These are phyloP conservation scores for Dolichotis patagonum DNA, from an alignment of 2,113 vertebrate genomes.

Conservation along the genomic window DNA sequence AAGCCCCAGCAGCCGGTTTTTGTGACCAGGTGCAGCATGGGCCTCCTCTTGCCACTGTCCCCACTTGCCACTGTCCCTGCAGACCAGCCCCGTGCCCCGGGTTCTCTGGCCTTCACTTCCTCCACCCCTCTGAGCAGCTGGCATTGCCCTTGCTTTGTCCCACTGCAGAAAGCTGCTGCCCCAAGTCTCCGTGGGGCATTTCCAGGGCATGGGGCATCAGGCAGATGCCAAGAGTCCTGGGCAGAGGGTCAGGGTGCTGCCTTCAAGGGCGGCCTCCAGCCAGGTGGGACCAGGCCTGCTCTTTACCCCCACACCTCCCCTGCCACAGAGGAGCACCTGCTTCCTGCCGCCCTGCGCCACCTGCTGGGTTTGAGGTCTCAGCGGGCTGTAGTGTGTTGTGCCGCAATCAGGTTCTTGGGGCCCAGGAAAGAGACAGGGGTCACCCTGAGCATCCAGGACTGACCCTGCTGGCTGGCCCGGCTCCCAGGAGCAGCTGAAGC, in stretches of 20 bases:
- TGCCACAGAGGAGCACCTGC: not conserved
- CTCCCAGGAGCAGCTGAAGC: conserved; percentile 91
- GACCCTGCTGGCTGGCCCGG: not conserved
- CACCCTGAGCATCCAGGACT: not conserved
- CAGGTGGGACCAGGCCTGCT: not conserved
- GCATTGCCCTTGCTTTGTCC: not conserved
- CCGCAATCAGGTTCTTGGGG: not conserved
- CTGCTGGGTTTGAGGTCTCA: not conserved
- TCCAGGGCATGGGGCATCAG: not conserved
- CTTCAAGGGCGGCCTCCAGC: not conserved
- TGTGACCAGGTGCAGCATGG: not conserved
- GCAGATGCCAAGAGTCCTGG: not conserved
- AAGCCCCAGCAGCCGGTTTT: not conserved
- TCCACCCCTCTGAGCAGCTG: not conserved
- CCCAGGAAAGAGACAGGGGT: not conserved
- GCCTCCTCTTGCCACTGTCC: not conserved
- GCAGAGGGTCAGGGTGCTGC: rapidly evolving
- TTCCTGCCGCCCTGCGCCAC: not conserved
- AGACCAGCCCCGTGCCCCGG: not conserved
- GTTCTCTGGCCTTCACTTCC: not conserved
- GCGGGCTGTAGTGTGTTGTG: not conserved
- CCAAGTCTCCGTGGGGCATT: not conserved
- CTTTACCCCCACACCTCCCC: not conserved
- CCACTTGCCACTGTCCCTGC: not conserved
- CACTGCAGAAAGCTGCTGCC: not conserved